A percentile compares a stretch with the other conserved stretches of the same genome.
phyloP scores from a whole-genome alignment of 2,113 vertebrate species.

The Archilochus colubris region DNA sequence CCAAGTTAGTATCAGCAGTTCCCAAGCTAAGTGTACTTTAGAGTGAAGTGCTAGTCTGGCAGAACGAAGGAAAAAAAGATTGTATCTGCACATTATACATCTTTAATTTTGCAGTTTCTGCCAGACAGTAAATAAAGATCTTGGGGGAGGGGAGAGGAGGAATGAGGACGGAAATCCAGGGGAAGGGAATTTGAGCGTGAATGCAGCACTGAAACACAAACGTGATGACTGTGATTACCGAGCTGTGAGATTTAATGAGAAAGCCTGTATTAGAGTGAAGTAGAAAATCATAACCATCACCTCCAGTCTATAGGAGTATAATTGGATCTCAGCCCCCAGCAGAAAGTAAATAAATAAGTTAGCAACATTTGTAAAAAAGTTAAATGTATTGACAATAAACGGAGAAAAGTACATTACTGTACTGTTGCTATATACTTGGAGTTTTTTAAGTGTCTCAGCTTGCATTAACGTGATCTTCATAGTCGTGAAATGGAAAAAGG shows the following conservation, averaged over 20 bases:
- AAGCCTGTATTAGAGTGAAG: constrained; percentile 53
- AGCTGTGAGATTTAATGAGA: constrained; percentile 66
- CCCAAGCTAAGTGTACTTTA: constrained; percentile 13
- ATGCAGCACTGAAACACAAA: constrained; percentile 44
- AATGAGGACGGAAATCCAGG: constrained; percentile 22
- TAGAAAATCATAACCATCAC: constrained; percentile 67
- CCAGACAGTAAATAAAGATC: constrained; percentile 67
- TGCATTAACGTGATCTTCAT: constrained; percentile 42
- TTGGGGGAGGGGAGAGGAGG: neutral
- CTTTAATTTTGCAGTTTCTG: constrained; percentile 69
- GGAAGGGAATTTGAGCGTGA: constrained; percentile 6
- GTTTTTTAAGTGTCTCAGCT: constrained; percentile 34
- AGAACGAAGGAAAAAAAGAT: constrained; percentile 56
- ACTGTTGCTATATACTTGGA: neutral
- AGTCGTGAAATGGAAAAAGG: constrained; percentile 13
- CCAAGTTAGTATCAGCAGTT: constrained; percentile 53
- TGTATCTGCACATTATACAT: constrained; percentile 57
- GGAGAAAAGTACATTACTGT: neutral
- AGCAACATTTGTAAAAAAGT: constrained; percentile 67
- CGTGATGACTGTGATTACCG: constrained; percentile 49
- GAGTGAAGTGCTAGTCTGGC: constrained; percentile 20
- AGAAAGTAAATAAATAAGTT: constrained; percentile 59
- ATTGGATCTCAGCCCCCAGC: constrained; percentile 48
- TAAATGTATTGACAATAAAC: constrained; percentile 69
- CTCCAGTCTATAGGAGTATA: constrained; percentile 51